Evolutionary conservation across 2,113 vertebrate species (phyloP).

Genomic region (Campylomormyrus tamandua): DNA sequence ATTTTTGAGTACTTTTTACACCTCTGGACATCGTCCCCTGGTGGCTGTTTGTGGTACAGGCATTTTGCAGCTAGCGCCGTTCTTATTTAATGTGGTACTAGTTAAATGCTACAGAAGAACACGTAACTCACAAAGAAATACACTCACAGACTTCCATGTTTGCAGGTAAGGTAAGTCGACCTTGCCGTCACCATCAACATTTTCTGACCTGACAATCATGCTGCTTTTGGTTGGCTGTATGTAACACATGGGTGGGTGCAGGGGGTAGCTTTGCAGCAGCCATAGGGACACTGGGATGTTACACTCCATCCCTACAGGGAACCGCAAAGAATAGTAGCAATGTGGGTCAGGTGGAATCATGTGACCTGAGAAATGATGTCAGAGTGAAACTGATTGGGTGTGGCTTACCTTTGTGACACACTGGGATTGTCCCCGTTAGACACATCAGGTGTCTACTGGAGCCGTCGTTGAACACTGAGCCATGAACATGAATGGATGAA

Average conservation of each 20-base stretch:
- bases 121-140: not conserved
- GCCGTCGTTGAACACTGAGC: slow-evolving; percentile 85
- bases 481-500: slow-evolving; percentile 31
- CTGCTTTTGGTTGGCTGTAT: slow-evolving; percentile 79
- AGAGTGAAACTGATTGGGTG: not conserved
- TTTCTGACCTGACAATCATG: slow-evolving; percentile 72
- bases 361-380: not conserved
- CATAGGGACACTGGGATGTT: slow-evolving; percentile 84
- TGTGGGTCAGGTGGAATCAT: not conserved
- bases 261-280: slow-evolving; percentile 81
- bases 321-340: not conserved
- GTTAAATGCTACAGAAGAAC: not conserved
- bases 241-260: slow-evolving; percentile 82
- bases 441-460: slow-evolving; percentile 72
- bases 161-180: slow-evolving; percentile 80
- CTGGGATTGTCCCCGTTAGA: slow-evolving; percentile 78
- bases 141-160: slow-evolving; percentile 85
- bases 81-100: not conserved
- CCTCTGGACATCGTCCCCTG: not conserved
- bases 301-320: slow-evolving; percentile 64
- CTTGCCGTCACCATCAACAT: slow-evolving; percentile 74
- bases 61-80: not conserved
- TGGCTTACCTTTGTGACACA: slow-evolving; percentile 64
- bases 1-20: too few species aligned
- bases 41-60: not conserved